Evolutionary conservation across 2,113 vertebrate species (phyloP).

Genomic region (Plecotus auritus): DNA sequence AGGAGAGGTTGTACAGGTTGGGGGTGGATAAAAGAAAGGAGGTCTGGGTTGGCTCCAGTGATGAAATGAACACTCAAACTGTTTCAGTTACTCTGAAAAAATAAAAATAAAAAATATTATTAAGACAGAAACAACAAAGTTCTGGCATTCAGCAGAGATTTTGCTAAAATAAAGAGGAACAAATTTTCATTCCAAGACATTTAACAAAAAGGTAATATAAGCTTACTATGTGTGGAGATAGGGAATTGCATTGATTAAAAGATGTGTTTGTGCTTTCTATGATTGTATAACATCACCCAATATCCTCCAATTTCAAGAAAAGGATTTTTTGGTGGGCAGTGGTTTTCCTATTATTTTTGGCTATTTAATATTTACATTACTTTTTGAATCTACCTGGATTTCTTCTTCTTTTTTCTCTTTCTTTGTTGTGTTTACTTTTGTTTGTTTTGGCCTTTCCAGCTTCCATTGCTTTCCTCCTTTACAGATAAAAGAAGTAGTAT

Average conservation of each 20-base stretch:
- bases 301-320: neutral
- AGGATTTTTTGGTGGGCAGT: neutral
- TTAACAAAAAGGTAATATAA: neutral
- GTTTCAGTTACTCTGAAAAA: constrained; percentile 1
- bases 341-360: neutral
- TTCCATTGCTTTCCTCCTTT: neutral
- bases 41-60: neutral
- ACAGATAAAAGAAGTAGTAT: neutral
- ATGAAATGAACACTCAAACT: neutral
- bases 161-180: neutral
- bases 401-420: neutral
- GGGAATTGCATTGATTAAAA: neutral
- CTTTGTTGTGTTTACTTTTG: neutral
- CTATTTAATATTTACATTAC: neutral
- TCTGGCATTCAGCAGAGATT: neutral
- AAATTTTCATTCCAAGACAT: neutral
- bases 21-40: neutral
- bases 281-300: neutral
- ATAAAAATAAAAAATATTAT: neutral
- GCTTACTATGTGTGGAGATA: neutral
- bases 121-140: neutral
- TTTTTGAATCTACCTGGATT: neutral
- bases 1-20: neutral
- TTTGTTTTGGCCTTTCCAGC: neutral
- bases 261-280: neutral